Base-by-base conservation (phyloP, 2,113 vertebrate species). In the Mus spicilegus region DNA sequence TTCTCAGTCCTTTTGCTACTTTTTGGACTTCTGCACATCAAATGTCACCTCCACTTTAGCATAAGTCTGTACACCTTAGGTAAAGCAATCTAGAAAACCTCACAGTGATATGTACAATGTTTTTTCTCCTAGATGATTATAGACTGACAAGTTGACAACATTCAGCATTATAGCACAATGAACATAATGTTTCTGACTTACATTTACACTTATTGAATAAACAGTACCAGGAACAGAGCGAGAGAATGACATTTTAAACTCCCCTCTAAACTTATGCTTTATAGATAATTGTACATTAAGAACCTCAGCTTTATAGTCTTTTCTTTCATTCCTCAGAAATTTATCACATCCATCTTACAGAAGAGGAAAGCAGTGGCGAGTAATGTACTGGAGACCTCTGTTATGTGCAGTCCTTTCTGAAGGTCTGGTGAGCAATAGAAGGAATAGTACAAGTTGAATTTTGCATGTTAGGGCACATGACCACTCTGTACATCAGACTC, bases 341-440 rank as follows among this genome's bases (percentile, higher is more conserved):
- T 22, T 16, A 84, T 65, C n/a, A 33, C 6, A 6, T 22, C 7
- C 30, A 22, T 49, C 12, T n/a, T 65, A 87, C 14, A 90, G 14
- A 36, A 51, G 42, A 94, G 10, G 33, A 93, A 80, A 65, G 2
- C 49, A 51, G 28, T 39, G 51, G 56, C 16, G 2, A 67, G 2
- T 28, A 6, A 63, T 9, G 7, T 22, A 2, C 42, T 9, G 58
- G 39, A 63, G 42, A 7, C 36, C 4, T 73, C 20, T 4, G 13
- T n/a, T n/a, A 2, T 54, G 28, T 13, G 7, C 5, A 7, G 36
- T 61, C 36, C 12, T 82, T 39, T 82, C 36, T 82, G n/a, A 61
- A 36, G 22, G 6, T 39, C 12, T 82, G 2, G 4, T 26, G 10
- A 91, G 20, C 2, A 0, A 20, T 2, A 2, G 4, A 26, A 0